These are phyloP conservation scores for Siniperca knerii DNA, from an alignment of 2,113 vertebrate species.

Conservation along the genomic window DNA sequence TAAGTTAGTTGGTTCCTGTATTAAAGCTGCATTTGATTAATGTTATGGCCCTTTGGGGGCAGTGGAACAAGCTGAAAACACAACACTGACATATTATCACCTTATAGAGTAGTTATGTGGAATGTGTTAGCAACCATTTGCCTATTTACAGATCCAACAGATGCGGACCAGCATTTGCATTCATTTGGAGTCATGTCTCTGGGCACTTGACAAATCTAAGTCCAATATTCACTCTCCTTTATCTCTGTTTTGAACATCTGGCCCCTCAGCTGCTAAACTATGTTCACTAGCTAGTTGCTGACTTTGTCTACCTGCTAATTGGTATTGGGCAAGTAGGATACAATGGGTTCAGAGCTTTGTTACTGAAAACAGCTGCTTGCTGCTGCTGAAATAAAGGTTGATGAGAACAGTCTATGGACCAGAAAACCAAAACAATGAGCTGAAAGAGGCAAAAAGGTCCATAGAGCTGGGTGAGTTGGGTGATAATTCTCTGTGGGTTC, in stretches of 20 bases:
- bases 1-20: not conserved
- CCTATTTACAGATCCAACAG: conserved; percentile 4
- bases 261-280: not conserved
- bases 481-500: not conserved
- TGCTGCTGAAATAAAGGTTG: not conserved
- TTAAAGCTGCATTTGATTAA: not conserved
- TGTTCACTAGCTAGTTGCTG: not conserved
- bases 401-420: not conserved
- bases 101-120: not conserved
- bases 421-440: conserved; percentile 9
- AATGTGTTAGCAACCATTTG: not conserved
- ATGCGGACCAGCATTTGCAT: conserved; percentile 1
- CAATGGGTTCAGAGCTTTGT: not conserved
- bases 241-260: conserved; percentile 20
- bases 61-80: not conserved
- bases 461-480: not conserved
- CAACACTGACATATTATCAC: not conserved
- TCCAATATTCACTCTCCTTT: conserved; percentile 8
- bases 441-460: not conserved
- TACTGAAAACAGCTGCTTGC: not conserved
- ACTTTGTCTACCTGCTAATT: conserved; percentile 20
- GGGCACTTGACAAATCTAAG: not conserved
- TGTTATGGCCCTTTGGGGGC: not conserved
- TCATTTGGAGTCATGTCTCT: conserved; percentile 1
- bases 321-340: not conserved